Evolutionary conservation across 2,888 invertebrate genomes (phyloP), one percentile per base, ranked within the genome.

Genomic region (Pollenia griseotomentosa): DNA sequence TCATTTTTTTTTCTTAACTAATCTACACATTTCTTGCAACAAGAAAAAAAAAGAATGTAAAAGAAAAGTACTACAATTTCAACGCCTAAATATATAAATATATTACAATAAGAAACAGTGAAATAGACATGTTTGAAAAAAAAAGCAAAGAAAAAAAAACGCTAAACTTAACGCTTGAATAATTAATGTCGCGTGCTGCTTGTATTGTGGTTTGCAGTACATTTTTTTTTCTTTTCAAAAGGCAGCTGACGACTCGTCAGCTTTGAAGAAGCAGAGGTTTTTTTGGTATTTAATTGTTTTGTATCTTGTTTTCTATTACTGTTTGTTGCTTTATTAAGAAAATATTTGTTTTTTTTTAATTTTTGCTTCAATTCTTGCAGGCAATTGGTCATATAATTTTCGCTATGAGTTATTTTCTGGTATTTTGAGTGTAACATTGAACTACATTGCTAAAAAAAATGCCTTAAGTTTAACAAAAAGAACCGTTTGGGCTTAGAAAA

Each of bases 101-200:
- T 71, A 53, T 57, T 40, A 81, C 40, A 46, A 59, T 40, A 59
- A 71, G 44, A 42, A 71, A 12, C 23, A 63, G 23, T 23, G 14
- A 55, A 77, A 63, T n/a, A 61, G 11, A 44, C 46, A 55, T 7
- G 33, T 33, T 33, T 6, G 33, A 40, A 51, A 40, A 8, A 16
- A 23, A 44, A 77, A 44, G 70, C 42, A 48, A 40, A 11, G 19
- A 70, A 70, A 55, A 71, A 81, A 65, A 53, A 53, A 79, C 66
- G 14, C 40, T 23, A 78, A 85, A 83, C 79, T 88, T 88, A 85
- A 88, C 82, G 89, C 88, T 88, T 88, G 70, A 89, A 88, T 88
- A 85, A 89, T 83, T 89, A 75, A 70, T 79, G 87, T 89, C 88
- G 89, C 89, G 89, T 89, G 89, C 87, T 82, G 74, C 70, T 23